Percentiles rank a stretch among this genome's conserved stretches.
phyloP scores from a whole-genome alignment of 2,797 vertebrate genomes.

The Ficedula albicollis region DNA sequence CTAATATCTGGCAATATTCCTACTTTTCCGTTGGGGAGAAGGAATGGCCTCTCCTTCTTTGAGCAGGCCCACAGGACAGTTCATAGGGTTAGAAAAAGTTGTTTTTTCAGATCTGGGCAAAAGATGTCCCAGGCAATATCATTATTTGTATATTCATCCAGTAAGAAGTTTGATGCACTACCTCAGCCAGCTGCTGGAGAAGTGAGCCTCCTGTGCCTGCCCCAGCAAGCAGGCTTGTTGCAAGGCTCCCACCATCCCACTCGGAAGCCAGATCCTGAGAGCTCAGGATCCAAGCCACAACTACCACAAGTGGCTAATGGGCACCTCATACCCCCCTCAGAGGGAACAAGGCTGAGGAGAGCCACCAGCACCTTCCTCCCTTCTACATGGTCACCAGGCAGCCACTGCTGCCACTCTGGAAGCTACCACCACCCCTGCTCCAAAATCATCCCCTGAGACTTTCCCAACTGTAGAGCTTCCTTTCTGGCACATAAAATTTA shows the following conservation, averaged over 20 bases:
- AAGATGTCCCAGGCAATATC: not conserved
- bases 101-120: not conserved
- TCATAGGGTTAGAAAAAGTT: not conserved
- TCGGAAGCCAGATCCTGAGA: not conserved
- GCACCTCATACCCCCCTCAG: not conserved
- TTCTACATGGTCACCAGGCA: not conserved
- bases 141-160: not conserved
- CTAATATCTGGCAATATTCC: not conserved
- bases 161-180: not conserved
- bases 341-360: not conserved
- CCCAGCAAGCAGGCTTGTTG: not conserved
- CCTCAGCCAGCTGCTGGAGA: not conserved
- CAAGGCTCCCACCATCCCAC: not conserved
- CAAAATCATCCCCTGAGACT: not conserved
- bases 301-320: rapidly evolving
- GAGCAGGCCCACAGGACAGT: not conserved
- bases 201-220: not conserved
- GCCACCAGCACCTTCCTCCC: not conserved
- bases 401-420: not conserved
- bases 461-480: not conserved
- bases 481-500: not conserved
- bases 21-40: not conserved
- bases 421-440: not conserved
- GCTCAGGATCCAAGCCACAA: not conserved
- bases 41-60: not conserved